Percentiles rank a stretch among this genome's conserved stretches.
Evolutionary conservation across 1,140 invertebrate species (phyloP).

Genomic region (Drosophila oshimai): DNA sequence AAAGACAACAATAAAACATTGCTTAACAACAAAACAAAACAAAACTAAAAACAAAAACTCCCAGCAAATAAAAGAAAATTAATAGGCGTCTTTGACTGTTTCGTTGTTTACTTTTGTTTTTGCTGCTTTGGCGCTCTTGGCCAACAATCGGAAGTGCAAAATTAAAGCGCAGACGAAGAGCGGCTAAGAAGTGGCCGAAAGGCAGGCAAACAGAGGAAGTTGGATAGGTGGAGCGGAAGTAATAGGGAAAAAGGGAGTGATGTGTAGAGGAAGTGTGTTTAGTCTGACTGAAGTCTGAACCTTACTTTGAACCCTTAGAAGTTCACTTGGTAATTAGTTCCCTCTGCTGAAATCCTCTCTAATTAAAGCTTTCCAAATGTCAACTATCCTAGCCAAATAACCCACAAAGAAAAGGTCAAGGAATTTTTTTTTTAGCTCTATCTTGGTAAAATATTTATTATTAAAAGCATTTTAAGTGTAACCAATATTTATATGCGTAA

Average conservation of each 20-base stretch:
- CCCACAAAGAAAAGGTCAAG: not conserved
- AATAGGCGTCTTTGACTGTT: constrained; percentile 47
- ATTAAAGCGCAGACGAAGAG: constrained; percentile 47
- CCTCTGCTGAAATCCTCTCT: not conserved
- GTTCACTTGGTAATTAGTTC: constrained; percentile 33
- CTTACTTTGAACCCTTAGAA: constrained; percentile 34
- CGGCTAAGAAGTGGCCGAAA: constrained; percentile 38
- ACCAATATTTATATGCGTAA: no score
- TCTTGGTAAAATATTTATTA: no score
- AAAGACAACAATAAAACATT: constrained; percentile 42
- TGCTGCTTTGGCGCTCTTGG: constrained; percentile 29
- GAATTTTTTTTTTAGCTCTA: no score
- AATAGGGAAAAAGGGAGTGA: not conserved
- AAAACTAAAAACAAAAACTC: not conserved
- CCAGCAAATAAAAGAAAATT: constrained; percentile 46
- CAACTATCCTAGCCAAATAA: not conserved
- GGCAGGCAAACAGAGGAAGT: constrained; percentile 26
- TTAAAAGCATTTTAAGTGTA: no score
- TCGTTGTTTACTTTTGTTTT: constrained; percentile 40
- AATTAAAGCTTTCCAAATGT: constrained; percentile 2
- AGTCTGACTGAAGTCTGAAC: constrained; percentile 19
- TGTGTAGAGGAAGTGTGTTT: constrained; percentile 12
- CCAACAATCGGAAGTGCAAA: constrained; percentile 59
- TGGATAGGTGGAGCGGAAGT: constrained; percentile 18
- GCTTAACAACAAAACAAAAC: constrained; percentile 17